Base-by-base conservation (phyloP, 2,888 invertebrate species). In the Campaea margaritaria region DNA sequence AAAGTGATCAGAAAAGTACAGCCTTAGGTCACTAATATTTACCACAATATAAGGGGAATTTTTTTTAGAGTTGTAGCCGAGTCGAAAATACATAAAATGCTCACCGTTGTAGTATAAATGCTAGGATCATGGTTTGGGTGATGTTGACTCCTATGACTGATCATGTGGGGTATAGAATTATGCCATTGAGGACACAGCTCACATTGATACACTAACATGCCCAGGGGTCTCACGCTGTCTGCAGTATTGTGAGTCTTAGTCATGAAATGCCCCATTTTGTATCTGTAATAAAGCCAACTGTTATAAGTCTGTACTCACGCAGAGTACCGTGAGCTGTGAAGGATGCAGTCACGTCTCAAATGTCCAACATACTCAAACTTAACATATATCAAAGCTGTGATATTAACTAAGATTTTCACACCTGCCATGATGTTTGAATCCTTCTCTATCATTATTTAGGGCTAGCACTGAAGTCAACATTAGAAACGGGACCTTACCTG, bases 221-320 rank as follows among this genome's bases (percentile, higher is more conserved):
- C 76, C 49, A 79, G 51, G 15, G 73, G 65, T 54, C 75, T 76
- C 14, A 65, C 56, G 55, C 64, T 76, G 31, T 64, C 73, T 56
- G 78, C 74, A 58, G 66, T 76, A 50, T 64, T 70, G 53, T 82
- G 81, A 15, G 75, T 75, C 72, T 91, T 92, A 12, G 85, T 78
- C 71, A 85, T 81, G 46, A 89, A 91, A 66, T 92, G 92, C 7
- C 83, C 81, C 48, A 82, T 79, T 79, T 92, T 92, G 67, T 92
- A 91, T 69, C 92, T 92, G 67, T 28, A 81, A 82, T 50, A 31
- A 58, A 58, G 51, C 10, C 42, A 42, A 42, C 1, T 31, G 10
- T 9, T 9, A 31, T 10, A 31, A 31, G 27, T 27, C 4, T 27
- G 27, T 5, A 27, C 27, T 27, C 27, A 27, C 7, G n/a, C n/a